Evolutionary conservation across 2,113 vertebrate genomes (phyloP).

Genomic region (Agelaius tricolor): DNA sequence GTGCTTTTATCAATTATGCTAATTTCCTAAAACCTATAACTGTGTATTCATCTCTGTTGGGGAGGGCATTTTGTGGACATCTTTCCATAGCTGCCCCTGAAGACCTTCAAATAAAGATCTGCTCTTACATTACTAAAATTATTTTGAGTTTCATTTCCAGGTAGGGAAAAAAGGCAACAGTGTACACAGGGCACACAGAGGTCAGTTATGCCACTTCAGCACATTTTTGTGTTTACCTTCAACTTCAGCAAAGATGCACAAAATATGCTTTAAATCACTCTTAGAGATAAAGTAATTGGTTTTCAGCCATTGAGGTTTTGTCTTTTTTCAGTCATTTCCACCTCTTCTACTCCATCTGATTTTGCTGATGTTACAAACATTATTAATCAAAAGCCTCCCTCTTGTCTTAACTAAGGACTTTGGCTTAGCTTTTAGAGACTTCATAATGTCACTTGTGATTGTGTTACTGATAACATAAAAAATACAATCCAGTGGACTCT

Average conservation of each 20-base stretch:
- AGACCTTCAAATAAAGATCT: background rate
- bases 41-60: background rate
- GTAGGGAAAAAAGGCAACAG: background rate
- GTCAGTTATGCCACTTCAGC: background rate
- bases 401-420: background rate
- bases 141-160: background rate
- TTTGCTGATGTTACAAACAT: background rate
- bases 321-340: background rate
- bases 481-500: background rate
- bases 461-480: background rate
- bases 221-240: background rate
- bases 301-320: background rate
- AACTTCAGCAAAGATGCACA: background rate
- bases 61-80: background rate
- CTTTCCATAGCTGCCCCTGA: no score
- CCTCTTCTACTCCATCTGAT: background rate
- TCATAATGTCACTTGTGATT: background rate
- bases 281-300: background rate
- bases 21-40: background rate
- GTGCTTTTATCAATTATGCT: background rate
- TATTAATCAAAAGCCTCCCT: background rate
- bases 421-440: background rate
- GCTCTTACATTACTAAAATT: background rate
- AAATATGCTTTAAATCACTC: background rate
- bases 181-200: background rate